Evolutionary conservation across 2,888 invertebrate genomes (phyloP), one percentile per base, ranked within the genome.

Genomic region (Clusia tigrina): DNA sequence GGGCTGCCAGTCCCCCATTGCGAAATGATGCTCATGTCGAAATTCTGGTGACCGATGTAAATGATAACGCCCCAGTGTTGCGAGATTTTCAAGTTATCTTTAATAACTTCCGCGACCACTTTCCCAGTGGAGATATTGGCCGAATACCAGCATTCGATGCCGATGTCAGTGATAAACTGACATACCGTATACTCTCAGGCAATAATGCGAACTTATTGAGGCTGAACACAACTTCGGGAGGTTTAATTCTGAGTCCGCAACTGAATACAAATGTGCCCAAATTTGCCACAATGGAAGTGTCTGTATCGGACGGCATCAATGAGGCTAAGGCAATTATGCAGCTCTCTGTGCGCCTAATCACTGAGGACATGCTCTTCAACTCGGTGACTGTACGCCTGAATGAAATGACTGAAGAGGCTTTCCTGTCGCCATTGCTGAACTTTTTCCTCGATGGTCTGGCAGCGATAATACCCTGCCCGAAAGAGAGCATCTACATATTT

Each of bases 181-280:
- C 88, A 64, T 98, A 94, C 84, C 88, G 89, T 32, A 93, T 98
- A 65, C 82, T 96, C 0, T 91, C 93, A 0, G 97, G 98, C 0
- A 98, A 98, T 83, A 96, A 95, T 78, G 97, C 97, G 0, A 93
- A 94, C 77, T 85, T 97, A 18, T 87, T 98, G 1, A 88, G 91
- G 0, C 82, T 98, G 23, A 95, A 98, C 78, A 89, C 90, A 74
- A 90, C 90, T 0, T 89, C 91, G 0, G 97, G 97, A 0, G 90
- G 93, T 38, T 88, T 98, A 74, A 92, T 90, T 1, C 85, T 98
- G 0, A 96, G 96, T 10, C 95, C 96, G 0, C 94, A 95, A 75
- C 86, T 98, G 20, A 96, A 98, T 80, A 97, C 97, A 1, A 97
- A 98, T 82, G 96, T 98, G 5, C 94, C 96, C 0, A 92, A 96